Evolutionary conservation across 2,888 invertebrate genomes (phyloP).

Genomic region (Lymantria dispar): DNA sequence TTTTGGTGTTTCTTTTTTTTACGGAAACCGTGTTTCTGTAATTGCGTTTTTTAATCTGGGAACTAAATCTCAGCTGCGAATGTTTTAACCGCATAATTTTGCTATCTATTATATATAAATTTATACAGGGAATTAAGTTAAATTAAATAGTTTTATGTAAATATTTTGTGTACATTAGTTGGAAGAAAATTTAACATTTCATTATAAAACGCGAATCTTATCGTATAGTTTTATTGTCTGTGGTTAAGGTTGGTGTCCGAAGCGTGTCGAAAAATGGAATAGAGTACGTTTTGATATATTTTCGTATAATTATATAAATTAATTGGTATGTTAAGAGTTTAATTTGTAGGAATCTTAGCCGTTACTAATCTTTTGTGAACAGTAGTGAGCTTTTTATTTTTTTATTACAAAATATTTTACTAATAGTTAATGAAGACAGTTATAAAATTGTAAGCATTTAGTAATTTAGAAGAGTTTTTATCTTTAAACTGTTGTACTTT

Average conservation of each 20-base stretch:
- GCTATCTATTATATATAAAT: not conserved
- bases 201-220: not conserved
- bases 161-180: not conserved
- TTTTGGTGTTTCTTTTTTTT: constrained; percentile 36
- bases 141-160: not conserved
- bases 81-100: not conserved
- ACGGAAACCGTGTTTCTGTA: constrained; percentile 9
- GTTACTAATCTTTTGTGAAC: not conserved
- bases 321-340: not conserved
- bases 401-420: not conserved
- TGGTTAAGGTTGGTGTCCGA: not conserved
- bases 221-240: not conserved
- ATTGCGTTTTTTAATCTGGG: constrained; percentile 11
- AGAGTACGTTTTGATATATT: not conserved
- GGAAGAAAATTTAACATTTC: not conserved
- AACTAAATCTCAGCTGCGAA: not conserved
- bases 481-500: too few species aligned
- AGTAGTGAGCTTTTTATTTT: not conserved
- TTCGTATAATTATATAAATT: not conserved
- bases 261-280: not conserved
- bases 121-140: not conserved
- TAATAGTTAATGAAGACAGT: not conserved
- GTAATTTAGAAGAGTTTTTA: too few species aligned
- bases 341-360: not conserved
- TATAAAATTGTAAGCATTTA: too few species aligned